phyloP scores from a whole-genome alignment of 1,140 invertebrate genomes.

The Copidosoma floridanum region DNA sequence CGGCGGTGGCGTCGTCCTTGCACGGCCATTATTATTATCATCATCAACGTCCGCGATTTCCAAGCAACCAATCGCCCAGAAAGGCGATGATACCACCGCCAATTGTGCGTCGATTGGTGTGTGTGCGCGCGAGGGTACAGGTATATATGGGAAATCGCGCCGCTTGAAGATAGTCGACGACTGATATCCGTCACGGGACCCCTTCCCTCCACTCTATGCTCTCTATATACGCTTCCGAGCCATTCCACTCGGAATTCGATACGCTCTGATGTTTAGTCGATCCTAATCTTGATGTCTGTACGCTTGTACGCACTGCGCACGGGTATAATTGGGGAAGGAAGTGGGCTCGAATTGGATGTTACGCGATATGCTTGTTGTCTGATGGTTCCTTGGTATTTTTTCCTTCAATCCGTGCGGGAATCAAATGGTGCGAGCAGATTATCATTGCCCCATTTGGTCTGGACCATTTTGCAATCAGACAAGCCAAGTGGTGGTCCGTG shows the following conservation, averaged over 20 bases:
- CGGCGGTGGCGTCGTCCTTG: too few species aligned
- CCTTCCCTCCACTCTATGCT: slow-evolving; percentile 19
- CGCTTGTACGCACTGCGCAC: background rate
- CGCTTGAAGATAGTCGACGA: slow-evolving; percentile 29
- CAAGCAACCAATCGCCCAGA: slow-evolving; percentile 39
- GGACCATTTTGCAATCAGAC: too few species aligned
- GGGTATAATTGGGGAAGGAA: too few species aligned
- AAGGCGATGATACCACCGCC: slow-evolving; percentile 35
- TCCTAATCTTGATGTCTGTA: slow-evolving; percentile 28
- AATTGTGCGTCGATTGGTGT: too few species aligned
- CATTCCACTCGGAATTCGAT: slow-evolving; percentile 34
- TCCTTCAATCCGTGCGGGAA: too few species aligned
- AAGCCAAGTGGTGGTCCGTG: too few species aligned
- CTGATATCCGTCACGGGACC: slow-evolving; percentile 36
- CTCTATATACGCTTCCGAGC: too few species aligned
- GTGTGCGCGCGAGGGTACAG: background rate
- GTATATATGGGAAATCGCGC: background rate
- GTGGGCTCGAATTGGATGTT: too few species aligned
- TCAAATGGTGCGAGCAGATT: too few species aligned
- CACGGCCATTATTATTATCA: slow-evolving; percentile 6
- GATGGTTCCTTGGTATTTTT: too few species aligned
- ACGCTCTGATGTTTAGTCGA: slow-evolving; percentile 31
- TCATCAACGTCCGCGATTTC: slow-evolving; percentile 30
- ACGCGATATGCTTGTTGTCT: too few species aligned
- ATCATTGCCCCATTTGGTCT: too few species aligned